Base-by-base conservation (phyloP, 1,140 invertebrate species). In the Drosophila kanapiae region DNA sequence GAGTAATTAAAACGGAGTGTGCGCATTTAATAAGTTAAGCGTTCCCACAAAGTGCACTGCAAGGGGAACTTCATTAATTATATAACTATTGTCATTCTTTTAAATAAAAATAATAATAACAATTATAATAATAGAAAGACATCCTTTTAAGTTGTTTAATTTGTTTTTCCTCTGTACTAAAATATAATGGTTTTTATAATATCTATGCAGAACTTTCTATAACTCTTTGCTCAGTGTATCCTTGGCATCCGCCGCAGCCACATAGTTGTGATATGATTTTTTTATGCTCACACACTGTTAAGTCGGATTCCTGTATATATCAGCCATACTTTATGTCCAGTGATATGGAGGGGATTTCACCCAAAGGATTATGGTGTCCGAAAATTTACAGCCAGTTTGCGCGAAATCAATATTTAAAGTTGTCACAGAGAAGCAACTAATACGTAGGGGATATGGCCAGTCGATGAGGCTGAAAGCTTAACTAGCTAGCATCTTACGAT, bases 1-100 rank as follows among this genome's bases (percentile, higher is more conserved):
- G 86, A 79, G 85, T 90, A 90, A 90, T 90, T 90, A 90, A 90
- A 90, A 82, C 57, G 64, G 81, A 85, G 85, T 90, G 78, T 90
- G 78, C 75, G 79, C 78, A 69, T 85, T 90, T 90, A 85, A 85
- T 88, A 90, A 90, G 85, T 90, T 90, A 90, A 90, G 82, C 81
- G 75, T 60, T 74, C 38, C 57, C 43, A 58, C 38, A 33, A n/a
- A 35, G 23, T 16, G n/a, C 33, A 51, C 29, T 70, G 38, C 31
- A 31, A 40, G 6, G n/a, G 18, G n/a, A 10, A 1, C 1, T n/a
- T 37, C 23, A 37, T 56, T 54, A 37, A 23, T 56, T 10, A 56
- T 23, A 10, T 1, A 53, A 18, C 29, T 35, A 37, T n/a, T n/a
- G n/a, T n/a, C n/a, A n/a, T n/a, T n/a, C n/a, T n/a, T n/a, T n/a